Conservation (phyloP, 2,888 invertebrate genomes). For the Eudemis profundana region DNA sequence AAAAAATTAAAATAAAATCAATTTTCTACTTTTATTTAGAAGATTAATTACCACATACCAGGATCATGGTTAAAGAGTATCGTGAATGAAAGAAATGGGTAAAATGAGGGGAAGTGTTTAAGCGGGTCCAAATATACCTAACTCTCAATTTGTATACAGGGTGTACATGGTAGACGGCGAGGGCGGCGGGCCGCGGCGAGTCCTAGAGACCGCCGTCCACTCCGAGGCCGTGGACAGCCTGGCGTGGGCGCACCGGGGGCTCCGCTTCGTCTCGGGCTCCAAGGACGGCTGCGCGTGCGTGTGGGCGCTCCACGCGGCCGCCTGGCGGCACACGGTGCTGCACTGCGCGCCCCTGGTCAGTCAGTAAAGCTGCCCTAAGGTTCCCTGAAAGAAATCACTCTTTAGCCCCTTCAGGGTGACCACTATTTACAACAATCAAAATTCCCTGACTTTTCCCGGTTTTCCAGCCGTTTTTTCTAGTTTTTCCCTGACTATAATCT, state of each 20-base stretch:
- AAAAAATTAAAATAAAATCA: too few relatives aligned
- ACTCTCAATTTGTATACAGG: conserved; percentile 65
- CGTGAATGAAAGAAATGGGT: too few relatives aligned
- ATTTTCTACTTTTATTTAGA: too few relatives aligned
- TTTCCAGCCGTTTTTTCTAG: too few relatives aligned
- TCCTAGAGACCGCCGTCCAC: conserved; percentile 88
- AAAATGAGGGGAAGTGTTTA: too few relatives aligned
- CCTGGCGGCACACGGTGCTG: conserved; percentile 93
- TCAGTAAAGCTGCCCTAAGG: neutral
- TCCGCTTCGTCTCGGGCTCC: conserved; percentile 96
- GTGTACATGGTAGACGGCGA: conserved; percentile 94
- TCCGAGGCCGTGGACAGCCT: conserved; percentile 97
- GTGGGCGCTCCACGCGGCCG: conserved; percentile 95
- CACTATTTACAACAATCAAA: too few relatives aligned
- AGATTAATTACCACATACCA: neutral
- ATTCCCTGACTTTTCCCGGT: too few relatives aligned
- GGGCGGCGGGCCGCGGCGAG: conserved; percentile 90
- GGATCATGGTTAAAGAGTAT: too few relatives aligned
- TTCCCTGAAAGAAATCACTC: too few relatives aligned
- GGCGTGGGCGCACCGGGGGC: conserved; percentile 95
- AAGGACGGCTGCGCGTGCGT: conserved; percentile 98
- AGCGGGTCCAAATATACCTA: too few relatives aligned
- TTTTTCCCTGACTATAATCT: too few relatives aligned
- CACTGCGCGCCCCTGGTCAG: conserved; percentile 60
- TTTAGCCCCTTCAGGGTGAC: too few relatives aligned